Base-by-base conservation (phyloP, 2,888 invertebrate genomes). In the Scaptomyza polygonia region DNA sequence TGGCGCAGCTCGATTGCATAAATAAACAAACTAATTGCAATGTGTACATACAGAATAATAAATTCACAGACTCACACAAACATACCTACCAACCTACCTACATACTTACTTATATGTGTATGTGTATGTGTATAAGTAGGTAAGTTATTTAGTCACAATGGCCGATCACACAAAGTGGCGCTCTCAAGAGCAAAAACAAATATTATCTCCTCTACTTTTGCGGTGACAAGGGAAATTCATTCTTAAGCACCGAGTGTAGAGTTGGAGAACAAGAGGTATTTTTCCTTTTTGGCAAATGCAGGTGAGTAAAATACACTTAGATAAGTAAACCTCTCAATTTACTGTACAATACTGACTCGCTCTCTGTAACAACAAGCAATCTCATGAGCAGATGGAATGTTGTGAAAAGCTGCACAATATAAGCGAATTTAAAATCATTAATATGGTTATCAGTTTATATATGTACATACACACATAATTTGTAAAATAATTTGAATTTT, bases 151-250 rank as follows among this genome's bases (percentile, higher is more conserved):
- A 61, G 64, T 69, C 59, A 56, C 70, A 74, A 34, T 62, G 55
- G 43, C 12, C 72, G 77, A 63, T 63, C 70, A 72, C 70, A 25
- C 39, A 68, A 68, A 63, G 51, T 73, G 57, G 54, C 42, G 32
- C 53, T 34, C 42, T 66, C 43, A 30, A 59, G n/a, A 30, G 12
- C n/a, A 21, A 56, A 21, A 36, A 29, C 12, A 57, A 21, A 18
- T 14, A 18, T 14, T 39, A 30, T 25, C 36, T 21, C 40, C 27
- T n/a, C 12, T 18, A 1, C 3, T 30, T 18, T 21, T 25, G 21
- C 32, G 14, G 27, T 45, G 18, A 18, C 25, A 7, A 25, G 67
- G 49, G 48, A 42, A 45, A 61, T 62, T 34, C 16, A 57, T 30
- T 39, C 18, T n/a, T 8, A 27, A 42, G 9, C 40, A n/a, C 5